Evolutionary conservation across 2,797 vertebrate genomes (phyloP).

Genomic region (Falco biarmicus): DNA sequence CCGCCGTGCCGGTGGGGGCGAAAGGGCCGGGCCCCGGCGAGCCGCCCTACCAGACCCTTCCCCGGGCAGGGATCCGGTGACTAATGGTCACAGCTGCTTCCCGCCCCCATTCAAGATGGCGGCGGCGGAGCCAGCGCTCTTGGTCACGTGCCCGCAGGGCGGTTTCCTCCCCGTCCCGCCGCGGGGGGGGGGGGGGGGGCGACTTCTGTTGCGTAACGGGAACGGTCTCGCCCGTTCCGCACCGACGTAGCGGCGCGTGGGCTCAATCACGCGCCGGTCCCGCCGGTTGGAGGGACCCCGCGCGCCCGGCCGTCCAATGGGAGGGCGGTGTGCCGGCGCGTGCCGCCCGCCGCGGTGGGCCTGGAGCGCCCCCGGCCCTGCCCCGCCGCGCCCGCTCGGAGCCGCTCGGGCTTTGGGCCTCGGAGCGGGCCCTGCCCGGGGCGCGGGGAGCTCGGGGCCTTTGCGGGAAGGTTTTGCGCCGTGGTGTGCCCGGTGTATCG

Average conservation of each 20-base stretch:
- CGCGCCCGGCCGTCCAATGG: background rate
- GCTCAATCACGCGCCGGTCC: background rate
- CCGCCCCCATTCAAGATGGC: conserved; percentile 50
- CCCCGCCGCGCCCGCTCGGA: too few relatives aligned
- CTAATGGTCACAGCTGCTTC: background rate
- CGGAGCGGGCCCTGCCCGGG: background rate
- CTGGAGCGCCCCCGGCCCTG: background rate
- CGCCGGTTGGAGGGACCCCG: background rate
- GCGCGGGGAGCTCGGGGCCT: too few relatives aligned
- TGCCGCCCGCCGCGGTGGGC: background rate
- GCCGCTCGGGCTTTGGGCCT: too few relatives aligned
- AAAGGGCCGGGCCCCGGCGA: background rate
- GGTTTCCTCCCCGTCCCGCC: background rate
- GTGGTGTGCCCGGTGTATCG: background rate
- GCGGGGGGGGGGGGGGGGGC: background rate
- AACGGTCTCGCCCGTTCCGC: background rate
- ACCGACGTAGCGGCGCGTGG: background rate
- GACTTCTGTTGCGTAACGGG: background rate
- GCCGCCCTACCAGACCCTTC: background rate
- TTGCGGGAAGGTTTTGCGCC: background rate
- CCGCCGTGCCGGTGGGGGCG: background rate
- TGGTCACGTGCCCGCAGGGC: conserved; percentile 39
- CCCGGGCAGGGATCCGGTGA: background rate
- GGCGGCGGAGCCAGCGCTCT: background rate
- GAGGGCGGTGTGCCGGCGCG: background rate